Conservation (phyloP, 2,113 vertebrate species). For the Pterocles orientalis region DNA sequence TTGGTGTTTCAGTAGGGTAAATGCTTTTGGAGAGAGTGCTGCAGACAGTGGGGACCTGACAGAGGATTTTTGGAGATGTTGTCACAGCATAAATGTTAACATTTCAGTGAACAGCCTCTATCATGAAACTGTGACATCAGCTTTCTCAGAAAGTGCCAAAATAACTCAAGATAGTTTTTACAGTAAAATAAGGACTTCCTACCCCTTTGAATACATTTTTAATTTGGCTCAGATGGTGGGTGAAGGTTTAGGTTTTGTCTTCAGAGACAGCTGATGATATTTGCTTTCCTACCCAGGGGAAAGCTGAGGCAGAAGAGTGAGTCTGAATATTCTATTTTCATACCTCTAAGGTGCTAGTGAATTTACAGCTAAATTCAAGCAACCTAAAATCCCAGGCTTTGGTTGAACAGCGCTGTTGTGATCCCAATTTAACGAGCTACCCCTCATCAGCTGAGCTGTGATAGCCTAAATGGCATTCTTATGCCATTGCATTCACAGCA, state of each 20-base stretch:
- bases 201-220: background rate
- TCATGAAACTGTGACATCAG: background rate
- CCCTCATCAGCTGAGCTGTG: background rate
- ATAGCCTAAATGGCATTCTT: fast-evolving
- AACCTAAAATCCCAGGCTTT: background rate
- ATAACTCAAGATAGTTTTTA: background rate
- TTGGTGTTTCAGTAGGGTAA: background rate
- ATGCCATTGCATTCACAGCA: background rate
- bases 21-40: background rate
- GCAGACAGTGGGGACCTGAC: background rate
- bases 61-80: background rate
- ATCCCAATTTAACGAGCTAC: background rate
- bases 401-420: background rate
- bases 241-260: background rate
- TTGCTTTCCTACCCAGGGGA: background rate
- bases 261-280: background rate
- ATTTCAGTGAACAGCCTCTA: background rate
- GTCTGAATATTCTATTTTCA: background rate
- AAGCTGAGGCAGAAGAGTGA: background rate
- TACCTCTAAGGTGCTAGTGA: background rate
- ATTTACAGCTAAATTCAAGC: background rate
- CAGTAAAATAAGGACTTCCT: background rate
- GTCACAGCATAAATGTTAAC: background rate
- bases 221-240: background rate
- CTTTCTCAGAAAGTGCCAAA: background rate